Evolutionary conservation across 2,888 invertebrate species (phyloP).

Genomic region (Phania funesta): DNA sequence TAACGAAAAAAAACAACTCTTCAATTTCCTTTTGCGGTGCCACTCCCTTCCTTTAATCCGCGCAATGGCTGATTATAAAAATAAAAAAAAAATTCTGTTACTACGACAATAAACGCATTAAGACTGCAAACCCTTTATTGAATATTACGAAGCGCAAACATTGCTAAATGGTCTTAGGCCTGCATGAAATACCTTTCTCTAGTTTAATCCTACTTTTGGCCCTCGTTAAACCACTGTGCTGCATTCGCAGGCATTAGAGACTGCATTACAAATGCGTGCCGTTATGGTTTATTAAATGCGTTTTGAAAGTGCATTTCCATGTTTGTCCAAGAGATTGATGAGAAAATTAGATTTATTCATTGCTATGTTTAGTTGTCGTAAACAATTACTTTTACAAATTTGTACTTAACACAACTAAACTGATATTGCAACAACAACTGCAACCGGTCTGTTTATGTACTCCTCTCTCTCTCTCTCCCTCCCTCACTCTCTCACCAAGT

Average conservation of each 20-base stretch:
- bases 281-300: constrained; percentile 79
- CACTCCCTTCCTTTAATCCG: too few species aligned
- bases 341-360: constrained; percentile 73
- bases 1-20: too few species aligned
- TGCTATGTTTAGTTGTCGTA: constrained; percentile 62
- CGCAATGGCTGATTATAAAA: too few species aligned
- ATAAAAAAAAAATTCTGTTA: too few species aligned
- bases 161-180: too few species aligned
- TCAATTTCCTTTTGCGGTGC: too few species aligned
- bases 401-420: constrained; percentile 64
- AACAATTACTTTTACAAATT: constrained; percentile 68
- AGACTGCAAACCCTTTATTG: too few species aligned
- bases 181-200: background rate
- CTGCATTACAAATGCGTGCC: constrained; percentile 75
- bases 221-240: constrained; percentile 26
- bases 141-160: too few species aligned
- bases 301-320: constrained; percentile 79
- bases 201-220: background rate
- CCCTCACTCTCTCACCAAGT: background rate
- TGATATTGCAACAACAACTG: constrained; percentile 11
- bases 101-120: too few species aligned
- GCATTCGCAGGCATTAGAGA: constrained; percentile 32
- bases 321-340: constrained; percentile 77
- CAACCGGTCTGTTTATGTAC: constrained; percentile 12
- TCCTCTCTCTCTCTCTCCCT: background rate